Evolutionary conservation across 2,113 vertebrate species (phyloP).

Genomic region (Myiagra hebetior): DNA sequence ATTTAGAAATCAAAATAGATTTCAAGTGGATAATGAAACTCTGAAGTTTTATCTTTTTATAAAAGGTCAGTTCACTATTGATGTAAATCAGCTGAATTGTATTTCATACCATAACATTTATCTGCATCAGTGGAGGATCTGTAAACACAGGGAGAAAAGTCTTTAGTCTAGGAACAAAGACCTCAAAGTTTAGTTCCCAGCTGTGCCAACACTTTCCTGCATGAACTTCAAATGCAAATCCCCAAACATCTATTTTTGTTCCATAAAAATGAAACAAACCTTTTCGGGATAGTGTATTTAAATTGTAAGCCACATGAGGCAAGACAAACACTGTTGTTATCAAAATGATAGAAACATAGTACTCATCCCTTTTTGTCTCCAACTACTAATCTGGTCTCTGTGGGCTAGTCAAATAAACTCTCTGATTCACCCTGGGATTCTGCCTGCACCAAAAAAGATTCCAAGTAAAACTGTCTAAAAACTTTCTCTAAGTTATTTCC

Average conservation of each 20-base stretch:
- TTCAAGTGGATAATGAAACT: neutral
- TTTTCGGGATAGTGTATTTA: neutral
- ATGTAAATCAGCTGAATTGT: neutral
- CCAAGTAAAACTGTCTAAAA: neutral
- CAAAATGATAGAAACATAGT: neutral
- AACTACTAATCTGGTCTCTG: neutral
- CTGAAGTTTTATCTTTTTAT: neutral
- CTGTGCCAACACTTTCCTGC: neutral
- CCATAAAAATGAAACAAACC: neutral
- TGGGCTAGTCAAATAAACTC: neutral
- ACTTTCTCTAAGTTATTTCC: neutral
- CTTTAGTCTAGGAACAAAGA: neutral
- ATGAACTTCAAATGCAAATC: neutral
- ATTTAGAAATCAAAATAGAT: conserved; percentile 36
- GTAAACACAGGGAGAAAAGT: neutral
- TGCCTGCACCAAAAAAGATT: neutral
- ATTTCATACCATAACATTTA: neutral
- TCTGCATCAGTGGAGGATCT: neutral
- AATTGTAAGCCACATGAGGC: neutral
- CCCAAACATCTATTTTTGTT: neutral
- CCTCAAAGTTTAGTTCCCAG: neutral
- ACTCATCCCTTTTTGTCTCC: neutral
- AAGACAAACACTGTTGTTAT: neutral
- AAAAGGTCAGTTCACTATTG: conserved; percentile 4
- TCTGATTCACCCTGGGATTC: neutral